phyloP scores from a whole-genome alignment of 2,888 invertebrate genomes.

The Augochlorella aurata region DNA sequence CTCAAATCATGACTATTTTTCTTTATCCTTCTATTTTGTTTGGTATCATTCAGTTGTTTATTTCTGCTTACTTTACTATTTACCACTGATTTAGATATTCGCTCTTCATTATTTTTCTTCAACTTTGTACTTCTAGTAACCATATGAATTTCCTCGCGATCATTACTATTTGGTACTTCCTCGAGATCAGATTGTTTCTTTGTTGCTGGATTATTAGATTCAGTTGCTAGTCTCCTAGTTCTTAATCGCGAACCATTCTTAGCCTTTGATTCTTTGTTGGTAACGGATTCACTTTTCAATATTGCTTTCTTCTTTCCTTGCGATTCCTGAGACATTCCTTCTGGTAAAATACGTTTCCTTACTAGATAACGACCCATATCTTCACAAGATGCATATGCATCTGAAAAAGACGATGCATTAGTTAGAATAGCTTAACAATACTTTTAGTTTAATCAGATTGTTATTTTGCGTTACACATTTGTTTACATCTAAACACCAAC shows the following conservation, averaged over 20 bases:
- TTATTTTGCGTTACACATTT: neutral
- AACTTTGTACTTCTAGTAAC: neutral
- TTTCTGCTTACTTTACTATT: neutral
- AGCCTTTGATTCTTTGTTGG: neutral
- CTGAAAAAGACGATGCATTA: slow-evolving; percentile 18
- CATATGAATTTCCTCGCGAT: neutral
- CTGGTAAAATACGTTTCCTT: slow-evolving; percentile 11
- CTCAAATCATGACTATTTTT: slow-evolving; percentile 15
- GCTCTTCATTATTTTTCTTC: neutral
- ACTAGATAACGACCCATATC: slow-evolving; percentile 33
- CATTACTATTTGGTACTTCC: neutral
- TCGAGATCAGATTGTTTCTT: neutral
- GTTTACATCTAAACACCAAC: no score
- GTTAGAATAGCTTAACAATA: neutral
- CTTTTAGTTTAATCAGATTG: neutral
- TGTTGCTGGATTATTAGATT: neutral
- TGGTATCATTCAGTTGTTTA: slow-evolving; percentile 3
- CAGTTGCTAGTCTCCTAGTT: neutral
- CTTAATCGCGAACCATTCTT: neutral
- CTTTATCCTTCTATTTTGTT: slow-evolving; percentile 6
- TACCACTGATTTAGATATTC: neutral
- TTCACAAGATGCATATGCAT: neutral
- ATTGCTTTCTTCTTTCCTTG: neutral
- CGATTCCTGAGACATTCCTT: neutral
- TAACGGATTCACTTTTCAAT: neutral